Evolutionary conservation across 1,140 invertebrate genomes (phyloP), one percentile per base, ranked within the genome.

Genomic region (Riptortus pedestris): DNA sequence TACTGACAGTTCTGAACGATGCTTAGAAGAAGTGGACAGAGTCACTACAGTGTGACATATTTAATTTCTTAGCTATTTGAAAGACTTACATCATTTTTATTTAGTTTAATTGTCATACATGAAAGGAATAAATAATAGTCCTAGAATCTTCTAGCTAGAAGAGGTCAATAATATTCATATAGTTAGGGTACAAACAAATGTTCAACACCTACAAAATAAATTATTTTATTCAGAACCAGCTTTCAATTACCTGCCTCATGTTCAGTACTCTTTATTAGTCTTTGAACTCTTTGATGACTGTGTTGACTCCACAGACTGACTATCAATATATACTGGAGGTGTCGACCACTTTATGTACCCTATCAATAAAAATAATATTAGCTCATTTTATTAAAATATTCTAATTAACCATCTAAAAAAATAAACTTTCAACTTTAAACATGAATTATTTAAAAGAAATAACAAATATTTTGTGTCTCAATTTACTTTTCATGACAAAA

Each of bases 1-100:
- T 83, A 60, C 64, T 20, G 87, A 90, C 81, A 87, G 86, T 86
- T 90, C 88, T 84, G 88, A 90, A 77, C 86, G 88, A 75, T 91
- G 90, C 78, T 86, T 91, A 72, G 88, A 55, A 24, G 51, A 91
- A 78, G 84, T 91, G 67, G 89, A 91, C 76, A 81, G 89, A 66
- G 88, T 91, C 68, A 91, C 89, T 69, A 91, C 88, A 61, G 89
- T 91, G 81, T 59, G 57, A 59, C 57, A 26, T 3, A 22, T 31
- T 59, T 22, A 29, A 59, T 59, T 59, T 59, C 57, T 7, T 33
- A 55, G 51, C 26, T 7, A 55, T 14, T 38, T 38, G 31, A 14
- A 38, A 38, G 14, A 38, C 5, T 38, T 38, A 38, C 31, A 38
- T 14, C 31, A 38, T 7, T 7, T 14, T 38, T 14, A 38, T 14